Base-by-base conservation (phyloP, 2,888 invertebrate species). In the Empis livida region DNA sequence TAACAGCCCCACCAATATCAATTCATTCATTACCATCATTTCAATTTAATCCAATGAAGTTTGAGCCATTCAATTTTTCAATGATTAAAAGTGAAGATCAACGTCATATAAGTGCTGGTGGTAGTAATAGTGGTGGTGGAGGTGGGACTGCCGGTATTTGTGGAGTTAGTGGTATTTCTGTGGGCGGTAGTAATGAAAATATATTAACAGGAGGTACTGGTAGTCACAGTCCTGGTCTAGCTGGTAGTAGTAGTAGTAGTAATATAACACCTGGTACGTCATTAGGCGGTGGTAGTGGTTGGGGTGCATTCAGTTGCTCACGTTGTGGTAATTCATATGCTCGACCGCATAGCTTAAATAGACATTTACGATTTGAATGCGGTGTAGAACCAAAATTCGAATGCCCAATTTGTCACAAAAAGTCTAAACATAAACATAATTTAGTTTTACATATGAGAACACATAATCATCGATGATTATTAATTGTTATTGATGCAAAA, bases 381-480 rank as follows among this genome's bases (percentile, higher is more conserved):
- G 77, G 77, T 45, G 70, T 72, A 47, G 77, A 76, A 55, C 79
- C 79, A 2, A 74, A 74, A 56, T 78, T 78, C 60, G 74, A 76
- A 53, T 79, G 79, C 53, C 73, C 73, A 35, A 71, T 76, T 56
- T 79, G 79, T 61, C 74, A 76, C 58, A 77, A 76, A 62, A 75
- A 73, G 58, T 79, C 70, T 42, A 70, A 70, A 59, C 70, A 70
- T 59, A 70, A 70, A 65, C 68, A 68, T 55, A 69, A 69, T 60
- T 62, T 70, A 55, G 70, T 70, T 55, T 58, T 70, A 59, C 70
- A 70, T 54, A 70, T 70, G 70, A 68, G 70, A 57, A 70, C 70
- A 49, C 70, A 70, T 58, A 70, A 70, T 65, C 64, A 70, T 65
- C 70, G 70, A 70, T 70, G 69, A 70, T 69, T 43, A 47, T 43